Percentiles rank a stretch among this genome's conserved stretches.
These are phyloP conservation scores for Lytechinus variegatus DNA, from an alignment of 35 echinoderm and acorn worm species.

Conservation along the genomic window DNA sequence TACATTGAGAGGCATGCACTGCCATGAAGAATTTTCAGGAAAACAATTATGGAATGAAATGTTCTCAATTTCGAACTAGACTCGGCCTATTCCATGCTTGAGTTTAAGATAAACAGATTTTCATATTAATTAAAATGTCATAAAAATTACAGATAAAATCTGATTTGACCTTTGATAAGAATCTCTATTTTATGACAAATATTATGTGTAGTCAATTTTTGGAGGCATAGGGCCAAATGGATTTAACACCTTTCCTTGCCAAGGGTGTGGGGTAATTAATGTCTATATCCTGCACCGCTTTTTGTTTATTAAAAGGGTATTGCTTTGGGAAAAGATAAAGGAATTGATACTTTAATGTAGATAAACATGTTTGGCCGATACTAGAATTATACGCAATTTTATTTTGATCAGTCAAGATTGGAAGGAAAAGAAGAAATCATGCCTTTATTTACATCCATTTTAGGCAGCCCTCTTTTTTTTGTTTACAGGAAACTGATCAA, in stretches of 20 bases:
- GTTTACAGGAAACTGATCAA: no score
- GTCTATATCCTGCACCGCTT: not conserved
- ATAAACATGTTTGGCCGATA: no score
- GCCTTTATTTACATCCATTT: no score
- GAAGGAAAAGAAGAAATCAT: no score
- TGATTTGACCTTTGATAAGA: not conserved
- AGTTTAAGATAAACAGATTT: not conserved
- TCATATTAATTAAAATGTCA: not conserved
- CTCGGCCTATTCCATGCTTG: not conserved
- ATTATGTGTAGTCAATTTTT: not conserved
- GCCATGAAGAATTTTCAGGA: not conserved
- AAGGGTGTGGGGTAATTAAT: not conserved
- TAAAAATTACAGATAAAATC: not conserved
- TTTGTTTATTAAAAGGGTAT: no score
- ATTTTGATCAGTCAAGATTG: no score
- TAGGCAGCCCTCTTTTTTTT: no score
- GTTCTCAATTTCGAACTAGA: not conserved
- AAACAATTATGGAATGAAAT: not conserved
- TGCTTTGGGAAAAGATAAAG: no score
- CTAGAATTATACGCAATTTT: no score
- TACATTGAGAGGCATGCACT: not conserved
- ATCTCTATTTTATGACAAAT: not conserved
- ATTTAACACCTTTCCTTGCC: not conserved
- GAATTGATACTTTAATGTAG: no score
- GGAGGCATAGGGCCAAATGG: not conserved